Evolutionary conservation across 2,797 vertebrate genomes (phyloP), one percentile per base, ranked within the genome.

Genomic region (Eupleurogrammus muticus): DNA sequence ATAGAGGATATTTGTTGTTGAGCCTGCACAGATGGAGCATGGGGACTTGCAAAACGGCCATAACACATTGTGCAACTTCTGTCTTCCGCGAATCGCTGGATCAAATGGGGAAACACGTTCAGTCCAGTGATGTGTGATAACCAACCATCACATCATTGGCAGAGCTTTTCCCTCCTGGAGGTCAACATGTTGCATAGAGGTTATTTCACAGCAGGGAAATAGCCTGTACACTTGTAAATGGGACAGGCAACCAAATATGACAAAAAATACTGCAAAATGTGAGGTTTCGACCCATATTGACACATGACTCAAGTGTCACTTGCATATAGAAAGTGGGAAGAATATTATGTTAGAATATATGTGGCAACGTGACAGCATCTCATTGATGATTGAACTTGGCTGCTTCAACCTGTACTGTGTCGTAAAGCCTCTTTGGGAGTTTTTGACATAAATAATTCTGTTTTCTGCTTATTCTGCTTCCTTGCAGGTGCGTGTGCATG

Each of bases 391-490:
- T 44, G 40, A 85, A 79, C 79, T 70, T 70, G 59, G 36, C 72
- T 60, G 64, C 59, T 44, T 36, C 23, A 3, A 35, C 57, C 42
- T 49, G 62, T 57, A 60, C 52, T 81, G 70, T 83, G 69, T 81
- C 75, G 73, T 23, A 9, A 48, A 64, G 49, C 69, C 23, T 70
- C 59, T 58, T 63, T 55, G 58, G 76, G 70, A 40, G 77, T 83
- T 76, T 71, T 70, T 17, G 65, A 73, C 62, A 87, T 80, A 46
- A 84, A 86, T 84, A 66, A 90, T 84, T 79, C 74, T 67, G 68
- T 69, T 53, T 64, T 79, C 74, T 67, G 68, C 71, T 53, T 64
- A 49, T 63, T 69, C 52, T 76, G 73, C 70, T 55, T 32, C 6
- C 3, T 80, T 76, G 75, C 72, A 66, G 55, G 20, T 50, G 69